Percentiles rank a stretch among this genome's conserved stretches.
phyloP scores from a whole-genome alignment of 2,113 vertebrate genomes.

The Orycteropus afer region DNA sequence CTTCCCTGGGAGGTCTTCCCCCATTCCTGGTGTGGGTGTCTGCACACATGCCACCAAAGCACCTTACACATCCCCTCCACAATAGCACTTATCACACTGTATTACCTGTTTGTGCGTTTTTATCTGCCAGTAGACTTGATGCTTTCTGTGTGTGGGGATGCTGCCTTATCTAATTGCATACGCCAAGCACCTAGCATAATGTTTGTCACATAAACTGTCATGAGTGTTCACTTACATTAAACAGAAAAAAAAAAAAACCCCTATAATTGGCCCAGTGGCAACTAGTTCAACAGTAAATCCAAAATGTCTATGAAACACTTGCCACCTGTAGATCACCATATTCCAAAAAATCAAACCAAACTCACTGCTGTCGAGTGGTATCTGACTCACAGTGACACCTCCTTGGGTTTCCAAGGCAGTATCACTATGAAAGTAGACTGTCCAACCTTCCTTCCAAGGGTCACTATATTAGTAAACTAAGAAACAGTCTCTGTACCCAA shows the following conservation, averaged over 20 bases:
- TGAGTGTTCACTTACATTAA: background rate
- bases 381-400: too few species aligned
- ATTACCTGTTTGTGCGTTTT: background rate
- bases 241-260: background rate
- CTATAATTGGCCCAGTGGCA: background rate
- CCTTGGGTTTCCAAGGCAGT: too few species aligned
- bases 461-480: background rate
- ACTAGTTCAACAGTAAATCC: background rate
- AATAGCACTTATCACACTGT: background rate
- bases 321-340: background rate
- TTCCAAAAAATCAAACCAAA: too few species aligned
- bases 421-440: too few species aligned
- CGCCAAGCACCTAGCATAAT: background rate
- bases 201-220: background rate
- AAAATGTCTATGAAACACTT: background rate
- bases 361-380: too few species aligned
- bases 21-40: background rate
- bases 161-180: constrained; percentile 2
- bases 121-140: background rate
- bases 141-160: background rate
- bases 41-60: accelerated
- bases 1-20: background rate
- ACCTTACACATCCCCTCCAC: background rate
- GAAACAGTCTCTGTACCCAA: background rate
- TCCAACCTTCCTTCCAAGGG: too few species aligned